Base-by-base conservation (phyloP, 1,140 invertebrate genomes). In the Teleopsis dalmanni region DNA sequence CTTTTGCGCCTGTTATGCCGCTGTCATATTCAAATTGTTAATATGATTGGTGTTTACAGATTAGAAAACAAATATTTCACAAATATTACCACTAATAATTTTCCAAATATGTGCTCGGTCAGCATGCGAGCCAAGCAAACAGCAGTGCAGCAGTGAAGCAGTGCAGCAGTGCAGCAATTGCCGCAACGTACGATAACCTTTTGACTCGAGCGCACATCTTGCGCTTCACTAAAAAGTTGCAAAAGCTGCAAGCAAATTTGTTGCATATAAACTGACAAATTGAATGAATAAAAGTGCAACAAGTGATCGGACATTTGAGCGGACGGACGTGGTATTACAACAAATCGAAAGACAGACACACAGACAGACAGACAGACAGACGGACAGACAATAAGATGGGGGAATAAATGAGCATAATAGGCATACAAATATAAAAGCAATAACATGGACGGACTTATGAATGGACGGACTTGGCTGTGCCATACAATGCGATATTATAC, bases 41-140 rank as follows among this genome's bases (percentile, higher is more conserved):
- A 67, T 66, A 67, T 67, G 64, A 67, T 67, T 67, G 64, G 64
- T 67, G 64, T 64, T 67, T 67, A 66, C 64, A 67, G 64, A 67
- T 67, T 67, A 67, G 64, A 67, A 67, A 67, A 67, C 64, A 66
- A 67, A 67, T 66, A 66, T 67, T 66, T 67, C 61, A 67, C 59
- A 64, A 60, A 64, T 64, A 67, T 62, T 66, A 64, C 64, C 51
- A 62, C 64, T 62, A 67, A 66, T 67, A 66, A 66, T 67, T 66
- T 58, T 53, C 40, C n/a, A n/a, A n/a, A n/a, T n/a, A n/a, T n/a
- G n/a, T n/a, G n/a, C n/a, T n/a, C n/a, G n/a, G n/a, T n/a, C n/a
- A n/a, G n/a, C n/a, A n/a, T n/a, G n/a, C n/a, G n/a, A n/a, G n/a
- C 52, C 43, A 23, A 46, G 40, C 31, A 40, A 41, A 42, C 40